These are phyloP conservation scores for Papilio machaon DNA, from an alignment of 1,140 invertebrate genomes.

Conservation along the genomic window DNA sequence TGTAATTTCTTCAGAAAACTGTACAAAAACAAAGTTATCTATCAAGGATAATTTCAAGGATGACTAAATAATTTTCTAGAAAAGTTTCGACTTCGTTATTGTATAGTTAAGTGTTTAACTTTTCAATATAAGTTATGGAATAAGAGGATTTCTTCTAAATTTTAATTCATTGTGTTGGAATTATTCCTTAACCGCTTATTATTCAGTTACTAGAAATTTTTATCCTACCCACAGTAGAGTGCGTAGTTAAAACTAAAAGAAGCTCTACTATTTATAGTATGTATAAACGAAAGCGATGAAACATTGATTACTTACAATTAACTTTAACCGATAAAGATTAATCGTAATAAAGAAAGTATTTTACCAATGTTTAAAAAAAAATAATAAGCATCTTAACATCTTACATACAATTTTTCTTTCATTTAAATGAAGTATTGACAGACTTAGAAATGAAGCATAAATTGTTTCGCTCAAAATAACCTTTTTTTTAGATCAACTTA, in stretches of 20 bases:
- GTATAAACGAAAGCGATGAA: conserved; percentile 8
- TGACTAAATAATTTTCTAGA: too few species aligned
- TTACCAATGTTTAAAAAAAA: conserved; percentile 20
- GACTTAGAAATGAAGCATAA: neutral
- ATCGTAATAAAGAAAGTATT: neutral
- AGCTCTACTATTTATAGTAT: neutral
- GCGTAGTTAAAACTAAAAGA: conserved; percentile 2
- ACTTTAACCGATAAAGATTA: neutral
- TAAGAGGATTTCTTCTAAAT: too few species aligned
- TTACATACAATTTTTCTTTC: neutral
- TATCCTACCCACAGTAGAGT: conserved; percentile 9
- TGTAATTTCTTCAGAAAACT: too few species aligned
- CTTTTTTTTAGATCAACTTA: neutral
- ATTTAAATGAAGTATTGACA: neutral
- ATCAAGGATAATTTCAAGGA: too few species aligned
- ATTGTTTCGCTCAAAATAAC: neutral
- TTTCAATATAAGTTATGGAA: too few species aligned
- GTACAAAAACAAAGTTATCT: too few species aligned
- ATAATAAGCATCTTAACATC: neutral
- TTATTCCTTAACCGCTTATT: neutral
- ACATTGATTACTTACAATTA: conserved; percentile 11
- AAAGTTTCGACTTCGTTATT: too few species aligned
- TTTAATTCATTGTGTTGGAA: too few species aligned
- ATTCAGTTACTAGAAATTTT: neutral
- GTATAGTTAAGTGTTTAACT: too few species aligned